Evolutionary conservation across 2,113 vertebrate genomes (phyloP), one percentile per base, ranked within the genome.

Genomic region (Rhombomys opimus): DNA sequence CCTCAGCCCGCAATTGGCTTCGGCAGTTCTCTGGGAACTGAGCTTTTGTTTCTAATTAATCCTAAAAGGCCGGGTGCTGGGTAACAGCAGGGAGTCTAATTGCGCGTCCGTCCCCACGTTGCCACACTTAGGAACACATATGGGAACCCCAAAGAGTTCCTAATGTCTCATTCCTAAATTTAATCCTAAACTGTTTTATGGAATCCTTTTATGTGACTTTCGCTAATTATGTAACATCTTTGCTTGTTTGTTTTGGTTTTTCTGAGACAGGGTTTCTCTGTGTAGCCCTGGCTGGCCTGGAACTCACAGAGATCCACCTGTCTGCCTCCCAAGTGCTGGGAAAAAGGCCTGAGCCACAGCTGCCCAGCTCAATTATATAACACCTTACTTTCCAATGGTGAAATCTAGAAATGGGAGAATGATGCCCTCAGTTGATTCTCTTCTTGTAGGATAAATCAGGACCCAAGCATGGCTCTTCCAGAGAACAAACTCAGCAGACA

Each of bases 51-150:
- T 57, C 30, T 59, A 88, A 93, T 90, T 65, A 96, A 94, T 96
- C 75, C 80, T 89, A 10, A 81, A 94, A 96, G 87, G 54, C 77
- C 82, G 15, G 52, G 84, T 67, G 86, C 88, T 89, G 75, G 68
- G 87, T 78, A 93, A 91, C 78, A 86, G 92, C 86, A 57, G 92
- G 88, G 75, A 72, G 87, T 82, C 85, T 95, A 87, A 97, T 96
- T 93, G 97, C 95, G 95, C 59, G 70, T 90, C 20, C 59, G 70
- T 90, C 20, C 46, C 73, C 8, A 18, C 14, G 57, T 38, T 72
- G 86, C 52, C 57, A 73, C n/a, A 61, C 86, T 95, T 90, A 70
- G 91, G 81, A 88, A 89, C 91, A 95, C 95, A 90, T 73, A 63
- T 30, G 80, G 89, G 94, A 94, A 93, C 91, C 89, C 89, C 89